A percentile compares a stretch with the other conserved stretches of the same genome.
phyloP scores from a whole-genome alignment of 1,140 invertebrate genomes.

The Lanistes nyassanus region DNA sequence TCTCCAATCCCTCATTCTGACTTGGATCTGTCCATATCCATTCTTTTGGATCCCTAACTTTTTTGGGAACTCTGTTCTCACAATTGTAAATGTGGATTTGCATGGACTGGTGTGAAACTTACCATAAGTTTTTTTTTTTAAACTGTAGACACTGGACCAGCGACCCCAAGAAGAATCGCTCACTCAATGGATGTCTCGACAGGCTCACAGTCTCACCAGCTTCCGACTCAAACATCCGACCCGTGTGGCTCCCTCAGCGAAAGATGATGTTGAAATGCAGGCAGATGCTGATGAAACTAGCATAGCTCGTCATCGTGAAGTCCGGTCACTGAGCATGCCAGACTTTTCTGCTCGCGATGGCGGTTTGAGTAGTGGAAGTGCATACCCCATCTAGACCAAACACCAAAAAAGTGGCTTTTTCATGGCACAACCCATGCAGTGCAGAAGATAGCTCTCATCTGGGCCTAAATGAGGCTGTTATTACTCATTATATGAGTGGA shows the following conservation, averaged over 20 bases:
- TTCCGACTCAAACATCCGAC: constrained; percentile 38
- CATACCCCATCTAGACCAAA: background rate
- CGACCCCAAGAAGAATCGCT: constrained; percentile 48
- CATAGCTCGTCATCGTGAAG: background rate
- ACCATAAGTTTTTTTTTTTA: background rate
- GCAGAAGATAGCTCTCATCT: background rate
- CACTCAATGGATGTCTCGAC: constrained; percentile 51
- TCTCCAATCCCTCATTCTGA: background rate
- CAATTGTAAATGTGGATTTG: background rate
- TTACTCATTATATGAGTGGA: background rate
- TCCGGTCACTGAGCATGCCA: constrained; percentile 24
- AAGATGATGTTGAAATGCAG: constrained; percentile 33
- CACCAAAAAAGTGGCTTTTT: background rate
- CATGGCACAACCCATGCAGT: background rate
- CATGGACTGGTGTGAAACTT: background rate
- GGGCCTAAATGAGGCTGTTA: background rate
- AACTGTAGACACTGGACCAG: constrained; percentile 40
- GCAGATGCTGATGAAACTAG: background rate
- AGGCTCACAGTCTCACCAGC: constrained; percentile 49
- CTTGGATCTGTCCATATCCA: background rate
- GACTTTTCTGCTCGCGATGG: constrained; percentile 17
- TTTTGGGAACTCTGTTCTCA: background rate
- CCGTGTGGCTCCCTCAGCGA: constrained; percentile 28
- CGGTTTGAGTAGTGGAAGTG: background rate
- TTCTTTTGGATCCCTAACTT: background rate